phyloP scores from a whole-genome alignment of 2,113 vertebrate genomes.

The Sardina pilchardus region DNA sequence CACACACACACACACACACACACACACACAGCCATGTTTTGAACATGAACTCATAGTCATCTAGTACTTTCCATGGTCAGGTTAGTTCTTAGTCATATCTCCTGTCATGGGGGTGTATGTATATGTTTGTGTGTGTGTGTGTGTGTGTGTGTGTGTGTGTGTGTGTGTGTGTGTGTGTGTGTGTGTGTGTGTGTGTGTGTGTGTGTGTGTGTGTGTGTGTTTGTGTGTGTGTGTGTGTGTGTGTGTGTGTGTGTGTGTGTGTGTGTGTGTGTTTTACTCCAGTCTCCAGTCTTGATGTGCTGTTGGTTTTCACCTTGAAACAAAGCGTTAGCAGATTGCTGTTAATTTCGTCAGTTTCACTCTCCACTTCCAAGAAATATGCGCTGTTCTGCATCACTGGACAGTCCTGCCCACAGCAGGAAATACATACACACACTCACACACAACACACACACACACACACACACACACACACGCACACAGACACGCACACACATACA shows the following conservation, averaged over 20 bases:
- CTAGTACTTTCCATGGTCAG: too few relatives aligned
- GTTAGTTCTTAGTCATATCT: too few relatives aligned
- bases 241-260: background rate
- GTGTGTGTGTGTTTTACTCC: background rate
- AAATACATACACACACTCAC: background rate
- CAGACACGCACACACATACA: background rate
- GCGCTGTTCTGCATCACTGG: background rate
- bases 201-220: too few relatives aligned
- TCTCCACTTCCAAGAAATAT: background rate
- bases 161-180: background rate
- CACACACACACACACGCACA: background rate
- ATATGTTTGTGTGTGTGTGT: too few relatives aligned
- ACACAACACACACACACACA: constrained; percentile 3
- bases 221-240: too few relatives aligned
- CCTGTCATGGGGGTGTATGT: background rate
- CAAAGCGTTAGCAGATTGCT: background rate
- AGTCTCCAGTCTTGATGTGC: too few relatives aligned
- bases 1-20: background rate
- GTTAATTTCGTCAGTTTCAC: background rate
- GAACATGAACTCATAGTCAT: too few relatives aligned
- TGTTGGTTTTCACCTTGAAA: too few relatives aligned
- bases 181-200: too few relatives aligned
- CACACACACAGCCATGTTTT: too few relatives aligned
- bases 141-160: too few relatives aligned
- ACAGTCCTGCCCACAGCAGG: background rate